These are phyloP conservation scores for Rhynchonycteris naso DNA, from an alignment of 2,797 vertebrate genomes.

Conservation along the genomic window DNA sequence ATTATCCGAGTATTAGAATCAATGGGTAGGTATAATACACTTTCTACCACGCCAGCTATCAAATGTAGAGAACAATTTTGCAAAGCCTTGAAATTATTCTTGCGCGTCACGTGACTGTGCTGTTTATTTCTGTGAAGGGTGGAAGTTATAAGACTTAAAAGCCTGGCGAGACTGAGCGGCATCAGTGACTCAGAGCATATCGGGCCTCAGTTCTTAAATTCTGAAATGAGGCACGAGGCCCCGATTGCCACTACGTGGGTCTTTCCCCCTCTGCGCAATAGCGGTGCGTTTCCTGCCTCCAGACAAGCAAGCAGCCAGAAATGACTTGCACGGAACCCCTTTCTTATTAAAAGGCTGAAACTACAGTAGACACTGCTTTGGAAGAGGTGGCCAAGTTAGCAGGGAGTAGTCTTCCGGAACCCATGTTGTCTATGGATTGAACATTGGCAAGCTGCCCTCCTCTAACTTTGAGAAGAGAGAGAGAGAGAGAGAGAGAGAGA, in stretches of 20 bases:
- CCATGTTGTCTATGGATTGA: not conserved
- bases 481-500: not conserved
- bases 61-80: conserved; percentile 75
- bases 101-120: conserved; percentile 72
- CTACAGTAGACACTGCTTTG: not conserved
- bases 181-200: not conserved
- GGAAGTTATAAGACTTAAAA: conserved; percentile 66
- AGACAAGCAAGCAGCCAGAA: conserved; percentile 6
- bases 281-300: not conserved
- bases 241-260: not conserved
- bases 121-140: conserved; percentile 70
- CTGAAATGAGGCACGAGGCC: not conserved
- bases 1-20: conserved; percentile 72
- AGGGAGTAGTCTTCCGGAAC: not conserved
- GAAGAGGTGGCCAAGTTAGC: not conserved
- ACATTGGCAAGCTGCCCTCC: not conserved
- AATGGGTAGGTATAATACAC: conserved; percentile 69
- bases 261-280: not conserved
- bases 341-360: not conserved
- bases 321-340: not conserved
- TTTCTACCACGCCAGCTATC: conserved; percentile 57
- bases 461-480: not conserved
- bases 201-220: not conserved
- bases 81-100: conserved; percentile 77
- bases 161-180: not conserved